Conservation (phyloP, 2,888 invertebrate genomes). For the Andrena praecox region DNA sequence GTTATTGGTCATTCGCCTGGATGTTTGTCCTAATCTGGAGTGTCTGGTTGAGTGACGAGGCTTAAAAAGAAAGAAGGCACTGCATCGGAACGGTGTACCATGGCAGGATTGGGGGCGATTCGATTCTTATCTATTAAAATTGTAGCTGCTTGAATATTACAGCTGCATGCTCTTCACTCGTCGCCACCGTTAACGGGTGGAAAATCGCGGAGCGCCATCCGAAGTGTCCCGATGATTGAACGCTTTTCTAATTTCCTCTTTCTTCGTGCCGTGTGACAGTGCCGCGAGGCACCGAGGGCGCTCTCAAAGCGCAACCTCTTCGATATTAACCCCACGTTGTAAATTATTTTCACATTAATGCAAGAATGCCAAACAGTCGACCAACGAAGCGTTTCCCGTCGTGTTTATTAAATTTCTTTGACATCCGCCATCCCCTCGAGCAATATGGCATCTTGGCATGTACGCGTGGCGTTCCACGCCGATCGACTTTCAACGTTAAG, state of each 20-base stretch:
- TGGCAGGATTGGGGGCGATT: neutral
- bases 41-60: no score
- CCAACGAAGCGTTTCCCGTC: constrained; percentile 53
- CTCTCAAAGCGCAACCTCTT: constrained; percentile 25
- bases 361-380: constrained; percentile 65
- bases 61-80: no score
- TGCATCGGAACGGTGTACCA: no score
- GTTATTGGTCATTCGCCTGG: neutral
- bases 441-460: constrained; percentile 47
- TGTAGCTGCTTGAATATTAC: neutral
- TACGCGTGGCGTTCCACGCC: constrained; percentile 20
- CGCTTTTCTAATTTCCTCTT: neutral
- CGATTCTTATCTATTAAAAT: neutral
- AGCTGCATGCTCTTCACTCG: no score
- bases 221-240: neutral
- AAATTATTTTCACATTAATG: constrained; percentile 73
- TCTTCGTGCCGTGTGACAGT: neutral
- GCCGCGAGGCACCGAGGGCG: neutral
- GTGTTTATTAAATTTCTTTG: constrained; percentile 77
- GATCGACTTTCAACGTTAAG: neutral
- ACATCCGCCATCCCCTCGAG: constrained; percentile 43
- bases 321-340: constrained; percentile 47
- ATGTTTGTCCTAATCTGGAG: no score
- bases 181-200: neutral
- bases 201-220: neutral